Percentiles rank a stretch among this genome's conserved stretches.
Conservation (phyloP, 23 tunicate genomes). For the Phallusia fumigata region DNA sequence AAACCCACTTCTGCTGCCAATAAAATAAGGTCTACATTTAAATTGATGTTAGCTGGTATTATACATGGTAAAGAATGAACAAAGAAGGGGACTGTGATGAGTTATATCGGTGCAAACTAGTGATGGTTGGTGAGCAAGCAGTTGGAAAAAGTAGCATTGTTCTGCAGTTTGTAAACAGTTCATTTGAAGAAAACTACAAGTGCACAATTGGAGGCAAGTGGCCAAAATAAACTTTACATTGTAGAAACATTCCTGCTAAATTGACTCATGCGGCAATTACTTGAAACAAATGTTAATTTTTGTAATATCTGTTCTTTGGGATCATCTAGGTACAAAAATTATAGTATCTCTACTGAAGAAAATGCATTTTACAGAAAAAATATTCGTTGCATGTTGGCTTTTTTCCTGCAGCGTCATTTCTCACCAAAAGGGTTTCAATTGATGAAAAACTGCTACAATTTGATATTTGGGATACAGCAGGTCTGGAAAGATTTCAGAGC, state of each 20-base stretch:
- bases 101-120: slow-evolving; percentile 23
- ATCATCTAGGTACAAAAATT: too few relatives aligned
- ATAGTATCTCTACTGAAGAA: too few relatives aligned
- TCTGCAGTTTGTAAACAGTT: slow-evolving; percentile 14
- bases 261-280: too few relatives aligned
- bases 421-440: background rate
- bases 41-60: background rate
- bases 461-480: slow-evolving; percentile 39
- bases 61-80: background rate
- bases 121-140: slow-evolving; percentile 42
- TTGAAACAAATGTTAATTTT: too few relatives aligned
- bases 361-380: too few relatives aligned
- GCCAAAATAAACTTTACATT: too few relatives aligned
- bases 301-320: too few relatives aligned
- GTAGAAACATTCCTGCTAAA: too few relatives aligned
- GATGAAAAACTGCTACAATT: slow-evolving; percentile 3
- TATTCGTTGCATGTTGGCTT: too few relatives aligned
- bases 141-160: slow-evolving; percentile 43
- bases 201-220: slow-evolving; percentile 23
- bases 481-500: slow-evolving; percentile 21
- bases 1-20: too few relatives aligned
- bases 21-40: too few relatives aligned
- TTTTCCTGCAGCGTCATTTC: background rate
- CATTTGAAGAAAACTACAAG: slow-evolving; percentile 25
- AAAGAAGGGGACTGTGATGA: background rate